Evolutionary conservation across 2,797 vertebrate species (phyloP).

Genomic region (Rhynchotus rufescens): DNA sequence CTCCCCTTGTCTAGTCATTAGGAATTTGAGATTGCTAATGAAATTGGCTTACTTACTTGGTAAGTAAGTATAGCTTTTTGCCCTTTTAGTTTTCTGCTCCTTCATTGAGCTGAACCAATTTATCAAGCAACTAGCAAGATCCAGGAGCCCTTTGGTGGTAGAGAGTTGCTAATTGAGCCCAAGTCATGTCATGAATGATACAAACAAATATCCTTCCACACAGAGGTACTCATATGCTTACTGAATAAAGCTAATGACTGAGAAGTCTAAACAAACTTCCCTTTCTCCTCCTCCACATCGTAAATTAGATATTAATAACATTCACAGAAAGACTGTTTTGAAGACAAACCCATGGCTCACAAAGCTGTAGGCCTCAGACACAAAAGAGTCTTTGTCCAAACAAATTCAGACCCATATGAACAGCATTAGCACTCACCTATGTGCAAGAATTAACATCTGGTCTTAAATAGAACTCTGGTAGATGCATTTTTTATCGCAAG

Average conservation of each 20-base stretch:
- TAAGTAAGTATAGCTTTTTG: background rate
- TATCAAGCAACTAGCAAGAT: background rate
- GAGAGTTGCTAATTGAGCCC: background rate
- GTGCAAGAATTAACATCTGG: slow-evolving; percentile 42
- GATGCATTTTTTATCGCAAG: background rate
- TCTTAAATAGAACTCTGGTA: background rate
- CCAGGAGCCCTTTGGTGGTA: background rate
- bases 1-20: background rate
- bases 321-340: background rate
- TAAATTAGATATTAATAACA: background rate
- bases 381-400: slow-evolving; percentile 40
- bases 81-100: background rate
- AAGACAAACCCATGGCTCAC: background rate
- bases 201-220: background rate
- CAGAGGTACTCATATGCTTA: background rate
- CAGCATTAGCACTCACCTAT: background rate
- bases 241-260: background rate
- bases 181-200: background rate
- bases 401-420: background rate
- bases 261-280: slow-evolving; percentile 16
- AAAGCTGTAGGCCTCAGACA: background rate
- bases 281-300: background rate
- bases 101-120: background rate
- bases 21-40: too few relatives aligned
- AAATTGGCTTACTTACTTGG: too few relatives aligned